phyloP scores from a whole-genome alignment of 2,797 vertebrate species.

The Onychomys leucogaster region DNA sequence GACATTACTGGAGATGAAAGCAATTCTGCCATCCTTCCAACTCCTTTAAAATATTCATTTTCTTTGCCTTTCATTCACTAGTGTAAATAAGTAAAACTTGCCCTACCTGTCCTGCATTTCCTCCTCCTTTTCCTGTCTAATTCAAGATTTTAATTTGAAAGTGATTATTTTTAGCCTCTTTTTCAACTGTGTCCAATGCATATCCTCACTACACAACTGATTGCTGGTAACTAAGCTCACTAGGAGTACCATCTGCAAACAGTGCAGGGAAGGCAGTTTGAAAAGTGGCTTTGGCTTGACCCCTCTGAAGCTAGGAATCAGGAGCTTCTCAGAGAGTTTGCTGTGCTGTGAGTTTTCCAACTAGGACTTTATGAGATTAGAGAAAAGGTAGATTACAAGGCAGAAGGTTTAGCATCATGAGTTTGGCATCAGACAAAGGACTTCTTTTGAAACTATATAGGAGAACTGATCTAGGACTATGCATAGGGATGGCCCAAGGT shows the following conservation, averaged over 20 bases:
- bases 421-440: not conserved
- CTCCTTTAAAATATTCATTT: slow-evolving; percentile 45
- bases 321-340: slow-evolving; percentile 68
- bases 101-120: slow-evolving; percentile 74
- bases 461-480: not conserved
- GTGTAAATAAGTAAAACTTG: slow-evolving; percentile 83
- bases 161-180: slow-evolving; percentile 87
- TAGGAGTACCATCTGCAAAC: slow-evolving; percentile 85
- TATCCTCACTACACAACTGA: slow-evolving; percentile 85
- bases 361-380: not conserved
- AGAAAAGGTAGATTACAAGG: not conserved
- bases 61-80: slow-evolving; percentile 76
- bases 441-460: not conserved
- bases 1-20: slow-evolving; percentile 62
- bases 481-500: not conserved
- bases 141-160: slow-evolving; percentile 87
- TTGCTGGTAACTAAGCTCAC: slow-evolving; percentile 83
- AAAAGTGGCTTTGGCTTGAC: slow-evolving; percentile 81
- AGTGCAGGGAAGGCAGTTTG: slow-evolving; percentile 83
- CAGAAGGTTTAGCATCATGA: not conserved
- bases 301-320: slow-evolving; percentile 59
- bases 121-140: slow-evolving; percentile 55
- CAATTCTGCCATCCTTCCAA: slow-evolving; percentile 64
- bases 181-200: slow-evolving; percentile 82
- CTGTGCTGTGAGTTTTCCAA: slow-evolving; percentile 64